Percentiles rank a stretch among this genome's conserved stretches.
These are phyloP conservation scores for Acipenser transmontanus DNA, from an alignment of 2,797 vertebrate genomes.

Conservation along the genomic window DNA sequence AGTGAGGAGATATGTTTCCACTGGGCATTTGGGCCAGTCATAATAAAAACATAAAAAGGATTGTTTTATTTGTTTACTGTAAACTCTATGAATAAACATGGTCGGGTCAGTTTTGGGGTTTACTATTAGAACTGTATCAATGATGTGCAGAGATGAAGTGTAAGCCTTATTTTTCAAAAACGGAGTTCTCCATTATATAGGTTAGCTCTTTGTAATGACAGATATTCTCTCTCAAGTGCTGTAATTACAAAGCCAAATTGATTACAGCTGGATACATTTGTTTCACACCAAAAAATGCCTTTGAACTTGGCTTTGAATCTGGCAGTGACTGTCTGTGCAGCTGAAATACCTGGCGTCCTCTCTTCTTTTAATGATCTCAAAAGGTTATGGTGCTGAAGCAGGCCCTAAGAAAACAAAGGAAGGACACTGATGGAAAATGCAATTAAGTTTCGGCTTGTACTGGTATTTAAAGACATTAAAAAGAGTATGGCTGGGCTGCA, in stretches of 20 bases:
- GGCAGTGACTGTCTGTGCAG: background rate
- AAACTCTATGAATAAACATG: no score
- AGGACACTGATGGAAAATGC: background rate
- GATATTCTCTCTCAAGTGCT: background rate
- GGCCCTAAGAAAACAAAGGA: background rate
- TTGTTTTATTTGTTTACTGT: no score
- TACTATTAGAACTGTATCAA: background rate
- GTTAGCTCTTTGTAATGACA: background rate
- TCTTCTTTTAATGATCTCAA: background rate
- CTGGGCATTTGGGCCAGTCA: no score
- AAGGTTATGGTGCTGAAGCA: background rate
- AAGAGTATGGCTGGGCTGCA: background rate
- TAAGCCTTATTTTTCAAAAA: background rate
- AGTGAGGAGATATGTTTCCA: no score
- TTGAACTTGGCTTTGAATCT: conserved; percentile 3
- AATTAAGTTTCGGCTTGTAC: background rate
- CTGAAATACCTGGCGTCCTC: background rate
- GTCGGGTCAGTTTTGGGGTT: no score
- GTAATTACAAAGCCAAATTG: conserved; percentile 1
- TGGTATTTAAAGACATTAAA: background rate
- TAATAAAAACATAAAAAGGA: no score
- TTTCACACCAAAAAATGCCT: background rate
- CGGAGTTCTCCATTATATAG: background rate
- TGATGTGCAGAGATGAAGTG: background rate
- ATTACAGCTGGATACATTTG: conserved; percentile 1